Evolutionary conservation across 1,140 invertebrate species (phyloP).

Genomic region (Bombus sylvicola): DNA sequence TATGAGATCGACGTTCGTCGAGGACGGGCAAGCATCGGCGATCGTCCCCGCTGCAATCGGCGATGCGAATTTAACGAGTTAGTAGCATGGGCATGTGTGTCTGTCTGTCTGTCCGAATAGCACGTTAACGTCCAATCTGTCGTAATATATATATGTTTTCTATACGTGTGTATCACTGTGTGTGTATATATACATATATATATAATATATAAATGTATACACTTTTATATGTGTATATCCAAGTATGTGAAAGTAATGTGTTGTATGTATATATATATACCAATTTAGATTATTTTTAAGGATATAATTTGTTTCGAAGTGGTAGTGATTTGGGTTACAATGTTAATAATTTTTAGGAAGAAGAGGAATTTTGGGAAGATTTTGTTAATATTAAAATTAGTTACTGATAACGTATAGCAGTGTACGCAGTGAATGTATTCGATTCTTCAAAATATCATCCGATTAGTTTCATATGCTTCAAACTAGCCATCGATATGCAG

Average conservation of each 20-base stretch:
- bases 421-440: too few relatives aligned
- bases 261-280: neutral
- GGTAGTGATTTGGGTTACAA: neutral
- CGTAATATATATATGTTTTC: slow-evolving; percentile 2
- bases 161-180: slow-evolving; percentile 19
- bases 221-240: neutral
- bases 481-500: too few relatives aligned
- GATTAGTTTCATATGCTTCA: too few relatives aligned
- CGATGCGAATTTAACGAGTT: slow-evolving; percentile 67
- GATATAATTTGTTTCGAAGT: neutral
- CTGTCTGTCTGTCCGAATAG: slow-evolving; percentile 68
- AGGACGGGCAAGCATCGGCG: slow-evolving; percentile 58
- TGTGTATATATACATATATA: slow-evolving; percentile 12
- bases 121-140: slow-evolving; percentile 53
- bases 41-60: slow-evolving; percentile 59
- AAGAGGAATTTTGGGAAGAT: too few relatives aligned
- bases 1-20: slow-evolving; percentile 63
- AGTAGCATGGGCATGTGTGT: slow-evolving; percentile 80
- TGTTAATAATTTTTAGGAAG: too few relatives aligned
- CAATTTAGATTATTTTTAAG: neutral
- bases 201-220: slow-evolving; percentile 11
- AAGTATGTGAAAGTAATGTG: neutral
- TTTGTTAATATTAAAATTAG: too few relatives aligned
- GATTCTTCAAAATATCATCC: too few relatives aligned
- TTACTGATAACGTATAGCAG: too few relatives aligned